These are phyloP conservation scores for Origma solitaria DNA, from an alignment of 2,113 vertebrate genomes.

Conservation along the genomic window DNA sequence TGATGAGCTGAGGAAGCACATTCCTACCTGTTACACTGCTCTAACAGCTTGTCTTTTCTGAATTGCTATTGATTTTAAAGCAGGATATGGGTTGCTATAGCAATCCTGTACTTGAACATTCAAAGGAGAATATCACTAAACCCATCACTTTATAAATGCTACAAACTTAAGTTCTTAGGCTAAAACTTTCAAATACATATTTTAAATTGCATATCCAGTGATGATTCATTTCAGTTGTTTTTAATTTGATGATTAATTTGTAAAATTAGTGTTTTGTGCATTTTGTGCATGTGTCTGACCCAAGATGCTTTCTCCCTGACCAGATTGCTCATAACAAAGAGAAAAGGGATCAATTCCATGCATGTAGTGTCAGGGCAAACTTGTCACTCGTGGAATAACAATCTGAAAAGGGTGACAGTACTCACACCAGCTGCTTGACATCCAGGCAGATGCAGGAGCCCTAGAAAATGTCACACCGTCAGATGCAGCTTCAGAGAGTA, in stretches of 20 bases:
- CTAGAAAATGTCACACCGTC: constrained; percentile 71
- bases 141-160: neutral
- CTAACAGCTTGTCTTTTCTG: constrained; percentile 33
- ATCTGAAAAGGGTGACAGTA: constrained; percentile 48
- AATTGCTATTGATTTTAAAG: constrained; percentile 51
- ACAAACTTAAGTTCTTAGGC: neutral
- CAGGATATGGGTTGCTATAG: constrained; percentile 12
- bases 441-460: constrained; percentile 68
- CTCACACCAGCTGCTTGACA: constrained; percentile 65
- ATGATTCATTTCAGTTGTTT: neutral
- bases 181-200: neutral
- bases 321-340: constrained; percentile 30
- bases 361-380: constrained; percentile 41
- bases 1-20: neutral
- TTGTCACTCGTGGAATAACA: constrained; percentile 53
- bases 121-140: neutral
- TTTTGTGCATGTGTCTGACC: neutral
- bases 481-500: constrained; percentile 58
- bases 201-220: neutral
- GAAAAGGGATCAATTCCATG: constrained; percentile 34
- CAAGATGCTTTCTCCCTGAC: neutral
- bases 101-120: constrained; percentile 1
- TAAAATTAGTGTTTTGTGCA: neutral
- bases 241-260: neutral
- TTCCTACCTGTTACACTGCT: neutral